phyloP scores from a whole-genome alignment of 37 sponge, comb jelly and placozoan species.

The Tethya wilhelma region DNA sequence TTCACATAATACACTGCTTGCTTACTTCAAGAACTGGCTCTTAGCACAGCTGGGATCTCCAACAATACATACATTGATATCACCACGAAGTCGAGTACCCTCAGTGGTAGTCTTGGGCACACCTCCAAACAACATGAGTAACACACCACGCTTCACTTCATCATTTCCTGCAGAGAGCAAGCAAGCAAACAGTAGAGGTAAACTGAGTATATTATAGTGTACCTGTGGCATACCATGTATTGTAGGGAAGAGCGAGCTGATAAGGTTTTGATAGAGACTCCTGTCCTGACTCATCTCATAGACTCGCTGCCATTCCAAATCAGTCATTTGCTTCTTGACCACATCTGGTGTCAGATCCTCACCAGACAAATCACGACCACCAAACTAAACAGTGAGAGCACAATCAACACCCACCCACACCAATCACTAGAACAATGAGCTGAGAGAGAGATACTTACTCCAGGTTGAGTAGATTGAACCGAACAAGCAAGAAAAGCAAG shows the following conservation, averaged over 20 bases:
- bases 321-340: conserved; percentile 79
- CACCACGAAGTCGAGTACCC: conserved; percentile 95
- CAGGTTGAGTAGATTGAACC: conserved; percentile 68
- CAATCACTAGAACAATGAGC: background rate
- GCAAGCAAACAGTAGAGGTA: background rate
- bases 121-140: conserved; percentile 99
- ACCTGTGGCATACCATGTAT: conserved; percentile 95
- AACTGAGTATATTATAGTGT: background rate
- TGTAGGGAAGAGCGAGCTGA: conserved; percentile 93
- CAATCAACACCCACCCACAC: background rate
- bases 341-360: conserved; percentile 89
- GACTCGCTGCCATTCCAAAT: conserved; percentile 80
- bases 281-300: conserved; percentile 95
- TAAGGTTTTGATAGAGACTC: conserved; percentile 93
- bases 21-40: conserved; percentile 97
- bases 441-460: conserved; percentile 21
- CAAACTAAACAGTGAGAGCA: conserved; percentile 56
- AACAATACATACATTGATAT: conserved; percentile 98
- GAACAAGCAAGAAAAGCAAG: conserved; percentile 95
- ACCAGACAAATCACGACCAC: conserved; percentile 59
- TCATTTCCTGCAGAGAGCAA: conserved; percentile 82
- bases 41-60: conserved; percentile 99
- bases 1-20: background rate
- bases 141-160: conserved; percentile 96
- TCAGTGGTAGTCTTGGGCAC: conserved; percentile 95